These are phyloP conservation scores for Bombyx mandarina DNA, from an alignment of 1,140 invertebrate genomes.

Conservation along the genomic window DNA sequence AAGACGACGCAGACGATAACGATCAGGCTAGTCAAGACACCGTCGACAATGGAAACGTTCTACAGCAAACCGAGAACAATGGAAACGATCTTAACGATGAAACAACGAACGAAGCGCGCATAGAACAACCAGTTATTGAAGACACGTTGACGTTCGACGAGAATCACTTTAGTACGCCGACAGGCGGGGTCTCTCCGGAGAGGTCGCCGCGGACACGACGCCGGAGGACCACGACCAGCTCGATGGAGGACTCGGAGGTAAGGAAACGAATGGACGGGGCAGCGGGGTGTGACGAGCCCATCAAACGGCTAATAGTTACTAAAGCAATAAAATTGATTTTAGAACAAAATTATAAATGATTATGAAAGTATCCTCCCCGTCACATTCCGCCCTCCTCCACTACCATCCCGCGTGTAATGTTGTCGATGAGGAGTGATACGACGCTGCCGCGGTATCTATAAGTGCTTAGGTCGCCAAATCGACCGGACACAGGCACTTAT, in stretches of 20 bases:
- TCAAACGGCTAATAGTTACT: neutral
- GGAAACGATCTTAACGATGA: conserved; percentile 8
- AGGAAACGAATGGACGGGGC: conserved; percentile 20
- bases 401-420: too few relatives aligned
- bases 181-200: conserved; percentile 38
- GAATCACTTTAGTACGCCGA: conserved; percentile 64
- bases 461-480: too few relatives aligned
- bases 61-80: neutral
- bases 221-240: conserved; percentile 36
- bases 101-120: conserved; percentile 1
- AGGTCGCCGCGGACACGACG: conserved; percentile 25
- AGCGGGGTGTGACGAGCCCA: conserved; percentile 27
- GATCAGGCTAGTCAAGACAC: conserved; percentile 10
- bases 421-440: too few relatives aligned
- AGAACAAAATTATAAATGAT: too few relatives aligned
- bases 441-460: too few relatives aligned
- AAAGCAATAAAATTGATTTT: too few relatives aligned
- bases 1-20: neutral
- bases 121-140: conserved; percentile 14
- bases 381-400: too few relatives aligned
- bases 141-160: conserved; percentile 58
- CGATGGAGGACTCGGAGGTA: conserved; percentile 57
- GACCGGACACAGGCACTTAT: too few relatives aligned
- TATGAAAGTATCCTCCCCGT: too few relatives aligned
- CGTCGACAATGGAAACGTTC: conserved; percentile 8